Evolutionary conservation across 2,113 vertebrate genomes (phyloP).

Genomic region (Hiodon alosoides): DNA sequence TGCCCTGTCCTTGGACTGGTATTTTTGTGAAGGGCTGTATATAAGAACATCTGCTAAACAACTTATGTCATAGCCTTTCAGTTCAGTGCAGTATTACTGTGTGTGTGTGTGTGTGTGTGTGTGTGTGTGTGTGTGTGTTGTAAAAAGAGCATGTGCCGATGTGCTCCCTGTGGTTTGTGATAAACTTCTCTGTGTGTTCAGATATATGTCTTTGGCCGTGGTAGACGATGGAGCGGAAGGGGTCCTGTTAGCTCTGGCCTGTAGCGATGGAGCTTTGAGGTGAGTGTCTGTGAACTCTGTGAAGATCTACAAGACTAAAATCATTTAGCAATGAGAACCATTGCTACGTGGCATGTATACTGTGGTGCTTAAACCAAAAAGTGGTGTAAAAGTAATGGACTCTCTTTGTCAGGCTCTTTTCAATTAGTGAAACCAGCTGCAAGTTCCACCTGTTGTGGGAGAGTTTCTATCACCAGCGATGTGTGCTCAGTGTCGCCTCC

Average conservation of each 20-base stretch:
- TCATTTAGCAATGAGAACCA: conserved; percentile 9
- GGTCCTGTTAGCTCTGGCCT: conserved; percentile 71
- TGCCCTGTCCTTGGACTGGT: too few relatives aligned
- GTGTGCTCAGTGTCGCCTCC: conserved; percentile 80
- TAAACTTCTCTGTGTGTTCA: conserved; percentile 44
- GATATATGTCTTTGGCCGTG: conserved; percentile 80
- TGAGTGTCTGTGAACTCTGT: conserved; percentile 43
- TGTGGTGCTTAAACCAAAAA: neutral
- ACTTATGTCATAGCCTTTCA: too few relatives aligned
- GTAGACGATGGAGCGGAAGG: conserved; percentile 45
- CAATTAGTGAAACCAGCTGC: conserved; percentile 58
- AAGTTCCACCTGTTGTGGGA: conserved; percentile 75
- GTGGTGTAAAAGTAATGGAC: too few relatives aligned
- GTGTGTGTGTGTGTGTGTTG: too few relatives aligned
- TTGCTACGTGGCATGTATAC: neutral
- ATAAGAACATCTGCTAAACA: too few relatives aligned
- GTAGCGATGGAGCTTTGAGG: conserved; percentile 91
- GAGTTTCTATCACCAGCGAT: conserved; percentile 82
- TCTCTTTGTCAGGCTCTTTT: conserved; percentile 67
- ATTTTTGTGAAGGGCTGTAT: too few relatives aligned
- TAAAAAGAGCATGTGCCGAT: neutral
- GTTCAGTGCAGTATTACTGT: neutral
- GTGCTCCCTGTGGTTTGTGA: neutral
- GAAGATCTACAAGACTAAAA: neutral
- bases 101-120: neutral